phyloP scores from a whole-genome alignment of 2,113 vertebrate species.

The Platichthys stellatus region DNA sequence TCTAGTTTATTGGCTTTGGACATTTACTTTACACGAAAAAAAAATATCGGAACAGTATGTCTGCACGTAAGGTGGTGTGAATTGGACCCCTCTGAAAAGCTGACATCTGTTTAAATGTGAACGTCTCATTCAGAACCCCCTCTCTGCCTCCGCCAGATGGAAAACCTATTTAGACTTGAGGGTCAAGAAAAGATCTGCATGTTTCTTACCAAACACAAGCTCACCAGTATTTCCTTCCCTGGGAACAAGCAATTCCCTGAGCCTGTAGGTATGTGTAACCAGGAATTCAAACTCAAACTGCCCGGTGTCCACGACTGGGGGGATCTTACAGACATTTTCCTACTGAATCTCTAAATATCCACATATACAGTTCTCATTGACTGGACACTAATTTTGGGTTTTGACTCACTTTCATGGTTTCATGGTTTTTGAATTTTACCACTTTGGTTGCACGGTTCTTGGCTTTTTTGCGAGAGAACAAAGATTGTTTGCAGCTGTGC shows the following conservation, averaged over 20 bases:
- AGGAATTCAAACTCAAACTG: conserved; percentile 25
- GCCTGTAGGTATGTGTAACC: conserved; percentile 14
- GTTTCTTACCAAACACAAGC: conserved; percentile 67
- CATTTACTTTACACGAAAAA: background rate
- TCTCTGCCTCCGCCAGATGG: conserved; percentile 65
- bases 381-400: background rate
- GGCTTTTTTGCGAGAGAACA: background rate
- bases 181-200: conserved; percentile 56
- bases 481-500: background rate
- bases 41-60: background rate
- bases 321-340: conserved; percentile 1
- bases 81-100: conserved; percentile 11
- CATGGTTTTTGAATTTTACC: background rate
- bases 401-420: background rate
- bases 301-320: background rate
- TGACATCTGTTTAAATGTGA: conserved; percentile 36
- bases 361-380: background rate
- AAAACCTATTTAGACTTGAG: conserved; percentile 62
- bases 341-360: background rate
- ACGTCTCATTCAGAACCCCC: conserved; percentile 35
- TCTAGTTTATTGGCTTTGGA: conserved; percentile 1
- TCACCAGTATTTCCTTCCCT: conserved; percentile 55
- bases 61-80: conserved; percentile 7
- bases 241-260: conserved; percentile 51
- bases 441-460: background rate